Evolutionary conservation across 2,888 invertebrate genomes (phyloP).

Genomic region (Pediacus dermestoides): DNA sequence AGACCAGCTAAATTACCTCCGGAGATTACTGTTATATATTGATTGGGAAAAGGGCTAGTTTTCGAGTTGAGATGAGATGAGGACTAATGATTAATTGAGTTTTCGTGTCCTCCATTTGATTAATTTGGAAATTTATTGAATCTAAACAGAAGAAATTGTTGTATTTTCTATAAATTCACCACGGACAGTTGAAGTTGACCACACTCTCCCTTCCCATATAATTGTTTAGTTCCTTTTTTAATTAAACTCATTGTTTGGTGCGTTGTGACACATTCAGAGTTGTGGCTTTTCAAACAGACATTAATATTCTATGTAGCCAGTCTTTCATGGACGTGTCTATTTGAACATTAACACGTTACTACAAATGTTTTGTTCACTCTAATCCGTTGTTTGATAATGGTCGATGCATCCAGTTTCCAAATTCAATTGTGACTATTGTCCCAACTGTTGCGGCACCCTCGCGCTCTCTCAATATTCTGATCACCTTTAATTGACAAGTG

Average conservation of each 20-base stretch:
- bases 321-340: slow-evolving; percentile 42
- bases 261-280: too few relatives aligned
- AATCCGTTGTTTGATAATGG: slow-evolving; percentile 46
- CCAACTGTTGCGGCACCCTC: slow-evolving; percentile 34
- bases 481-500: slow-evolving; percentile 37
- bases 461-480: slow-evolving; percentile 38
- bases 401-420: slow-evolving; percentile 43
- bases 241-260: too few relatives aligned
- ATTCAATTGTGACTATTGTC: slow-evolving; percentile 46
- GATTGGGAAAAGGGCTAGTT: slow-evolving; percentile 46
- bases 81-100: slow-evolving; percentile 48
- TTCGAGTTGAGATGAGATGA: slow-evolving; percentile 40
- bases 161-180: neutral
- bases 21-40: slow-evolving; percentile 39
- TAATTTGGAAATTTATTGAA: slow-evolving; percentile 45
- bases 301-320: slow-evolving; percentile 48
- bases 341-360: slow-evolving; percentile 41
- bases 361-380: slow-evolving; percentile 48
- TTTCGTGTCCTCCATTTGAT: slow-evolving; percentile 46
- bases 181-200: too few relatives aligned
- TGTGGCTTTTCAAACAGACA: slow-evolving; percentile 36
- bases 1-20: slow-evolving; percentile 46
- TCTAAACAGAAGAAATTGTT: slow-evolving; percentile 26
- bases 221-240: too few relatives aligned
- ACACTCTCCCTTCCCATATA: too few relatives aligned